phyloP scores from a whole-genome alignment of 1,140 invertebrate genomes.

The Pseudoatta argentina region DNA sequence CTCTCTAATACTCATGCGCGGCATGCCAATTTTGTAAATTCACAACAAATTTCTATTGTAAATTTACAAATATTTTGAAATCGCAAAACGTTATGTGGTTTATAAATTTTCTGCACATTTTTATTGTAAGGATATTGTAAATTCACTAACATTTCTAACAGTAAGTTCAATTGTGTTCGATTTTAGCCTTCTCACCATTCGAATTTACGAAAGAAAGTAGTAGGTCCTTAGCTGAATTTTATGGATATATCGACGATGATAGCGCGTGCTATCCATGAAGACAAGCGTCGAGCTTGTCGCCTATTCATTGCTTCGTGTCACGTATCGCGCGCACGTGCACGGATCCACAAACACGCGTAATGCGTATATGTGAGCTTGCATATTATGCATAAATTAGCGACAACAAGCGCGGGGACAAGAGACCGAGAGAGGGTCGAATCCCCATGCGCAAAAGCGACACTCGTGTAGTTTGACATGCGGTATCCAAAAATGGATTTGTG shows the following conservation, averaged over 20 bases:
- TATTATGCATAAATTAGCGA: constrained; percentile 71
- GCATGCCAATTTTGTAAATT: too few species aligned
- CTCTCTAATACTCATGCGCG: too few species aligned
- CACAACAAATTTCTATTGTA: too few species aligned
- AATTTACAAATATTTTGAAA: too few species aligned
- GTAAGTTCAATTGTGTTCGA: not conserved
- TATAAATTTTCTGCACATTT: too few species aligned
- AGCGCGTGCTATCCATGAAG: constrained; percentile 51
- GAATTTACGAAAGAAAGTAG: not conserved
- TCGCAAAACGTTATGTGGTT: too few species aligned
- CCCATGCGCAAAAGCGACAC: constrained; percentile 61
- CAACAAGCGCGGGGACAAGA: constrained; percentile 20
- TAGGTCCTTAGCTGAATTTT: constrained; percentile 21
- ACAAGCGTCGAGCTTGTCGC: constrained; percentile 48
- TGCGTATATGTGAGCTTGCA: constrained; percentile 38
- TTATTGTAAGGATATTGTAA: too few species aligned
- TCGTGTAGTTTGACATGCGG: constrained; percentile 61
- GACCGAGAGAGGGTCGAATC: constrained; percentile 42
- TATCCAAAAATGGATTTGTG: constrained; percentile 82
- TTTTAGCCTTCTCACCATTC: not conserved
- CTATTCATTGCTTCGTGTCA: constrained; percentile 62
- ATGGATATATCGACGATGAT: constrained; percentile 21
- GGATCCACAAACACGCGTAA: constrained; percentile 55
- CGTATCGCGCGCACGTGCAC: constrained; percentile 61
- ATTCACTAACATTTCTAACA: too few species aligned